Conservation (phyloP, 2,888 invertebrate genomes). For the Sinodicranocentrus sp. region DNA sequence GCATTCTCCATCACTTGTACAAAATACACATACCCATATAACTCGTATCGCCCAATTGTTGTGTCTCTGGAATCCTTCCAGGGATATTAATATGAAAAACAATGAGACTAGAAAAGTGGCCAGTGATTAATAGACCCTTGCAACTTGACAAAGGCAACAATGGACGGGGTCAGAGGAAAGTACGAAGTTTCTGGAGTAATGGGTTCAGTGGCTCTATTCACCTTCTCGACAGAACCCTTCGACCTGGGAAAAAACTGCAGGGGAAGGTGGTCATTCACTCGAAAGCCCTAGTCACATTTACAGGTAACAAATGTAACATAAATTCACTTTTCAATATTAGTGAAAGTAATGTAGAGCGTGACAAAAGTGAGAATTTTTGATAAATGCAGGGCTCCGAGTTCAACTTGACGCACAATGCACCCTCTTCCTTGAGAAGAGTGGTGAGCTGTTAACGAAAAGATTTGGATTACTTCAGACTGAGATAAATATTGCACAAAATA, state of each 20-base stretch:
- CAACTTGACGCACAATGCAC: conserved; percentile 62
- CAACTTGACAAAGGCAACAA: conserved; percentile 35
- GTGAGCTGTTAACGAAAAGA: conserved; percentile 54
- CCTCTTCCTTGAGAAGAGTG: conserved; percentile 53
- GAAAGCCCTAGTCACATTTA: conserved; percentile 54
- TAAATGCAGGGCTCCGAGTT: conserved; percentile 31
- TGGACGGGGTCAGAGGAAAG: conserved; percentile 36
- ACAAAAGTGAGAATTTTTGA: background rate
- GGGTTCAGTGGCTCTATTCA: conserved; percentile 59
- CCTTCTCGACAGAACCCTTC: conserved; percentile 40
- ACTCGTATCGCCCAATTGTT: no score
- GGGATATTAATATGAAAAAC: conserved; percentile 18
- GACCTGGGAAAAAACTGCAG: conserved; percentile 57
- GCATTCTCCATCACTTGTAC: background rate
- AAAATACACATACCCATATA: no score
- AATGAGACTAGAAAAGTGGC: conserved; percentile 63
- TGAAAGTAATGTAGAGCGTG: background rate
- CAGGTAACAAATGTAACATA: conserved; percentile 26
- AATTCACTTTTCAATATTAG: background rate
- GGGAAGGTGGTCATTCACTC: conserved; percentile 60
- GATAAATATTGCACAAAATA: conserved; percentile 22
- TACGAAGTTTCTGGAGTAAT: conserved; percentile 64
- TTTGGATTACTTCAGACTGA: conserved; percentile 52
- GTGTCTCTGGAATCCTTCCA: no score
- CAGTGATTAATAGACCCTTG: conserved; percentile 47